Conservation (phyloP, 2,113 vertebrate species). For the Archocentrus centrarchus region DNA sequence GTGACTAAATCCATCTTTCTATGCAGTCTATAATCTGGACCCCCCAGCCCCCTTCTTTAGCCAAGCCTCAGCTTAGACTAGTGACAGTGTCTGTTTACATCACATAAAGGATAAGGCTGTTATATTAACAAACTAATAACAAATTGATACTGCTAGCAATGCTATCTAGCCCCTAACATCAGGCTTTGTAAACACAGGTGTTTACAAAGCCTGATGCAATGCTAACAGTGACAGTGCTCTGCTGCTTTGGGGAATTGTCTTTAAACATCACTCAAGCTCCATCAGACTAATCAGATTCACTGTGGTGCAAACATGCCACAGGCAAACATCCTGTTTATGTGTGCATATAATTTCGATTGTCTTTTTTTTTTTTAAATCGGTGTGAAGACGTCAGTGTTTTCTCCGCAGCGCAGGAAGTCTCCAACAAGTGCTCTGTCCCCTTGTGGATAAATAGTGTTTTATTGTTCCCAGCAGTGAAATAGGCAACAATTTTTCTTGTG, state of each 20-base stretch:
- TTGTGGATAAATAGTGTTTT: constrained; percentile 21
- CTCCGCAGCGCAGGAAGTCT: constrained; percentile 15
- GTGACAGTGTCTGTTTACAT: neutral
- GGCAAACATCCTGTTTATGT: neutral
- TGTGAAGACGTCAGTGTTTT: neutral
- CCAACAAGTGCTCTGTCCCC: constrained; percentile 33
- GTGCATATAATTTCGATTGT: neutral
- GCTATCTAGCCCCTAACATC: no score
- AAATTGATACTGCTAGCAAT: neutral
- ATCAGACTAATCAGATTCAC: neutral
- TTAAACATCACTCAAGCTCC: neutral
- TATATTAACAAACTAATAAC: neutral
- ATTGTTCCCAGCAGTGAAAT: constrained; percentile 39
- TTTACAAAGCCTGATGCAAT: no score
- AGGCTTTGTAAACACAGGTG: no score
- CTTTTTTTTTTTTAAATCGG: neutral
- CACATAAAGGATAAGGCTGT: neutral
- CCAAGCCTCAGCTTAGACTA: neutral
- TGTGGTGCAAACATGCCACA: neutral
- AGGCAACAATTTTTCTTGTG: constrained; percentile 40
- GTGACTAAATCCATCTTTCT: neutral
- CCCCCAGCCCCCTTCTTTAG: neutral
- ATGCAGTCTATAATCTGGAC: neutral
- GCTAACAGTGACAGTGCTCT: no score
- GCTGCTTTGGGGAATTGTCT: neutral